phyloP scores from a whole-genome alignment of 2,113 vertebrate genomes.

The Anolis carolinensis region DNA sequence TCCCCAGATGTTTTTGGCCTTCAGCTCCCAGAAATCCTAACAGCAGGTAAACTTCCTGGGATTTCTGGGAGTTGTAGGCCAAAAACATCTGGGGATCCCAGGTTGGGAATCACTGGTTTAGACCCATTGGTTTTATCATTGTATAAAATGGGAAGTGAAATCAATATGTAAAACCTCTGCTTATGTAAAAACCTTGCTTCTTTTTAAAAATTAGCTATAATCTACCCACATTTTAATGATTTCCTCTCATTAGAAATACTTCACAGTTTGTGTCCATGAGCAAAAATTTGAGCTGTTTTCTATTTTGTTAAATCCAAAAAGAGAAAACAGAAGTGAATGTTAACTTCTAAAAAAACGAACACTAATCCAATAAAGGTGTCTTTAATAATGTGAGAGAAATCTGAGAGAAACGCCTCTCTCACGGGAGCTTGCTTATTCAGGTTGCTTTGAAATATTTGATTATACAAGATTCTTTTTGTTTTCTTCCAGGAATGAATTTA shows the following conservation, averaged over 20 bases:
- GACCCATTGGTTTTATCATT: not conserved
- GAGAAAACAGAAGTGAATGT: conserved; percentile 62
- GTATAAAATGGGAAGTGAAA: no score
- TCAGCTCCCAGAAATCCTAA: no score
- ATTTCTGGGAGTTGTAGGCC: no score
- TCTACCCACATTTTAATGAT: not conserved
- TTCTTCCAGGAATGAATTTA: conserved; percentile 89
- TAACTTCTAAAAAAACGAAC: conserved; percentile 9
- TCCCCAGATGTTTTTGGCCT: no score
- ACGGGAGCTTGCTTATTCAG: conserved; percentile 75
- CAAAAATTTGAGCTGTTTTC: conserved; percentile 48
- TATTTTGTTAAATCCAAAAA: conserved; percentile 72
- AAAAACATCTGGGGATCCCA: no score
- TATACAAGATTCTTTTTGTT: conserved; percentile 88
- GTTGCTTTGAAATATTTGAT: conserved; percentile 76
- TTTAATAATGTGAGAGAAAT: conserved; percentile 82
- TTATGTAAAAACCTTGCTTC: not conserved
- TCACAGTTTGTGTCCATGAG: conserved; percentile 47
- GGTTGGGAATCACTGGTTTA: not conserved
- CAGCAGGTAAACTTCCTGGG: no score
- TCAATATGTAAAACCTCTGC: conserved; percentile 33
- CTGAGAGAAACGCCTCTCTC: conserved; percentile 75
- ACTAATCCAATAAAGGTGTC: conserved; percentile 79
- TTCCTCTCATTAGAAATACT: not conserved
- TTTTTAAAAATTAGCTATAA: not conserved